These are phyloP conservation scores for Arizona elegans DNA, from an alignment of 2,113 vertebrate species.

Conservation along the genomic window DNA sequence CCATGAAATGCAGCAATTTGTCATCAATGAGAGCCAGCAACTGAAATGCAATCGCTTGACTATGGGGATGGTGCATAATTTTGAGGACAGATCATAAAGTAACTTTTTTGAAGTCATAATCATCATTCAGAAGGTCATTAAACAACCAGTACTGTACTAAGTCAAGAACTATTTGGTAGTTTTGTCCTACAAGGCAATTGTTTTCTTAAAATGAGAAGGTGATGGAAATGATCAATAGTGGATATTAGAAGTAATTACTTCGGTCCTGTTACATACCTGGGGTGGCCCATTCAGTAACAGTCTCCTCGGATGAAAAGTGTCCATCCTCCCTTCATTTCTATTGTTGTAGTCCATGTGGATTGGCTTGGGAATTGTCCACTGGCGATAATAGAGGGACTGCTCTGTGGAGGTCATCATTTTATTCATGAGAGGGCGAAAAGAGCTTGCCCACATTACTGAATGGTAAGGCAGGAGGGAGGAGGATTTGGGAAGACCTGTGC, in stretches of 20 bases:
- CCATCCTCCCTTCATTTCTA: conserved; percentile 80
- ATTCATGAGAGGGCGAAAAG: conserved; percentile 91
- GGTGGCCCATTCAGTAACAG: conserved; percentile 94
- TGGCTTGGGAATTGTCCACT: conserved; percentile 89
- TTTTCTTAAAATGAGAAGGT: background rate
- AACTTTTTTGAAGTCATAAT: background rate
- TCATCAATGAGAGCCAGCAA: background rate
- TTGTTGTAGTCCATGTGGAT: conserved; percentile 93
- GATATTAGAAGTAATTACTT: conserved; percentile 1
- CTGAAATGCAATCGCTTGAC: background rate
- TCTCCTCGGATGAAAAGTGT: conserved; percentile 91
- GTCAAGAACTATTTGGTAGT: background rate
- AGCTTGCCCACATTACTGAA: conserved; percentile 90
- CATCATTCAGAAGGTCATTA: no score
- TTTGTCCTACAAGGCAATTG: background rate
- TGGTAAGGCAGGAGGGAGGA: conserved; percentile 91
- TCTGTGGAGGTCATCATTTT: conserved; percentile 98
- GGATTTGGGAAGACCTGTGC: conserved; percentile 88
- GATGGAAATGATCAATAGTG: conserved; percentile 21
- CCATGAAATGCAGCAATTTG: background rate
- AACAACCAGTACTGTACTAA: background rate
- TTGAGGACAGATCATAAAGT: background rate
- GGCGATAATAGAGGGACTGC: conserved; percentile 96
- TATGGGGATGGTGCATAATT: background rate
- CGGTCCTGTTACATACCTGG: conserved; percentile 76